Conservation (phyloP, 1,140 invertebrate species). For the Cyphomyrmex costatus region DNA sequence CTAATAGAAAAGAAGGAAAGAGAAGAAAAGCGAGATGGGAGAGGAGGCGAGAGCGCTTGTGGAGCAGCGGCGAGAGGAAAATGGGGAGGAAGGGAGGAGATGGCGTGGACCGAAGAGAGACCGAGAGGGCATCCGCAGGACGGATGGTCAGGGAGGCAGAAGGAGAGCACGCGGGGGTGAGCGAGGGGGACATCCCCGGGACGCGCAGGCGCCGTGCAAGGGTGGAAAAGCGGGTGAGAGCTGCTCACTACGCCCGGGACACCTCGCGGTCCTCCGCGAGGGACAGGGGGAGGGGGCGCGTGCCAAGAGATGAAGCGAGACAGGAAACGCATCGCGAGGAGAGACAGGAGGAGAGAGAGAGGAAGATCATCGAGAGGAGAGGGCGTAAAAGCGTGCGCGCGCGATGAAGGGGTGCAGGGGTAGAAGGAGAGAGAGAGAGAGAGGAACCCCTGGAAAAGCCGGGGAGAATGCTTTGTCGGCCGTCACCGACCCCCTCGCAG, state of each 20-base stretch:
- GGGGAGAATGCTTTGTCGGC: slow-evolving; percentile 23
- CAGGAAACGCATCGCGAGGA: slow-evolving; percentile 29
- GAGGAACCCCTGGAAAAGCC: slow-evolving; percentile 56
- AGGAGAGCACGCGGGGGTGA: slow-evolving; percentile 68
- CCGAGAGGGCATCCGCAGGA: slow-evolving; percentile 37
- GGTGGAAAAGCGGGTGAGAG: slow-evolving; percentile 83
- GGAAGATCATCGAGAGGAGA: slow-evolving; percentile 38
- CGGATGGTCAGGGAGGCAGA: slow-evolving; percentile 43
- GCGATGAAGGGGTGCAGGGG: not conserved
- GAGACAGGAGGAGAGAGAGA: not conserved
- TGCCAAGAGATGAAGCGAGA: slow-evolving; percentile 60
- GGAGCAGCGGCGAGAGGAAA: slow-evolving; percentile 22
- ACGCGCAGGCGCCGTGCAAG: slow-evolving; percentile 83
- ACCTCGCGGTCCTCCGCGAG: slow-evolving; percentile 79
- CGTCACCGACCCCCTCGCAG: slow-evolving; percentile 54
- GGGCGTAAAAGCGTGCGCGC: slow-evolving; percentile 32
- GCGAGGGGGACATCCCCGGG: slow-evolving; percentile 73
- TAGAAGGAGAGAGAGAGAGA: slow-evolving; percentile 24
- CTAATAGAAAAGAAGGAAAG: slow-evolving; percentile 36
- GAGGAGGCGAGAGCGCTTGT: slow-evolving; percentile 10
- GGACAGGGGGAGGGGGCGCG: slow-evolving; percentile 63
- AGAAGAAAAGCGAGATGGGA: slow-evolving; percentile 7
- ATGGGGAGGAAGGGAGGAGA: not conserved
- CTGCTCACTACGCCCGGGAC: slow-evolving; percentile 86
- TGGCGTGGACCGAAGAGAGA: slow-evolving; percentile 28